These are phyloP conservation scores for Nephotettix cincticeps DNA, from an alignment of 1,140 invertebrate species.

Conservation along the genomic window DNA sequence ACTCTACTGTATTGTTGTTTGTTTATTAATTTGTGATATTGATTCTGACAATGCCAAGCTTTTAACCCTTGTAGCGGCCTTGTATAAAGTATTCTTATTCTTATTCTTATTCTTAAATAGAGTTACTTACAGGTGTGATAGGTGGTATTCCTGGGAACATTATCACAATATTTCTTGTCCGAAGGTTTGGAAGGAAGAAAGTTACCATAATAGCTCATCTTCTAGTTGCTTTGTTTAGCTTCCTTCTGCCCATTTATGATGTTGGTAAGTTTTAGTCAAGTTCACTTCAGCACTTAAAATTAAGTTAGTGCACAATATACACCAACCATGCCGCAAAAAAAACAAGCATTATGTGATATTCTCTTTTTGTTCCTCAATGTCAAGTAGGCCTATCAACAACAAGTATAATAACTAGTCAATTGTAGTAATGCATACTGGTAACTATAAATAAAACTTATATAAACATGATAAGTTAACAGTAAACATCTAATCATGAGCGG, in stretches of 20 bases:
- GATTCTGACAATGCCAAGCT: too few species aligned
- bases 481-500: too few species aligned
- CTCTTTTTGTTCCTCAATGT: background rate
- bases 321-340: too few species aligned
- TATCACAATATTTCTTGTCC: constrained; percentile 26
- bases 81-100: too few species aligned
- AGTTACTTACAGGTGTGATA: constrained; percentile 31
- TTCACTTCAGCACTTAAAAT: too few species aligned
- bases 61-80: too few species aligned
- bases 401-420: background rate
- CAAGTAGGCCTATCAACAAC: background rate
- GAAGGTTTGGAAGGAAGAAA: constrained; percentile 30
- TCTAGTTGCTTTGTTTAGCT: constrained; percentile 17
- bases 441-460: background rate
- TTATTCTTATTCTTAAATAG: too few species aligned
- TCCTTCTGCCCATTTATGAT: constrained; percentile 10
- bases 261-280: background rate
- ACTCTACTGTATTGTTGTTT: too few species aligned
- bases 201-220: constrained; percentile 27
- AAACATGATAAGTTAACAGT: too few species aligned
- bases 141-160: constrained; percentile 32
- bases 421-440: background rate
- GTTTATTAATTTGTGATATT: too few species aligned
- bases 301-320: too few species aligned
- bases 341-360: background rate